Evolutionary conservation across 2,888 invertebrate genomes (phyloP).

Genomic region (Ctena decussata): DNA sequence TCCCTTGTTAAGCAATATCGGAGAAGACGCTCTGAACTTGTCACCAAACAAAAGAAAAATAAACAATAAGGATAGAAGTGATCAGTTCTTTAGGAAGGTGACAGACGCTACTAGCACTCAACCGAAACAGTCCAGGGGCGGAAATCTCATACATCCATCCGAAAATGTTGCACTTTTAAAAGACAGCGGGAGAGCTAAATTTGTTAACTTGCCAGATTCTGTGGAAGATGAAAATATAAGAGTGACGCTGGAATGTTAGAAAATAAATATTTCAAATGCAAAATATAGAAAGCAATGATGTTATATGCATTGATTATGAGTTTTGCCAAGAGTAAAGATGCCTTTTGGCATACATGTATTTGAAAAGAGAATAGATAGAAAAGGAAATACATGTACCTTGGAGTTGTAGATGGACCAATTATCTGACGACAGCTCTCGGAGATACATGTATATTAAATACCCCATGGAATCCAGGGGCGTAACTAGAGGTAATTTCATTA

Average conservation of each 20-base stretch:
- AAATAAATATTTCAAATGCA: too few relatives aligned
- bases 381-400: too few relatives aligned
- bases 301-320: too few relatives aligned
- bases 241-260: slow-evolving; percentile 1
- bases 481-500: too few relatives aligned
- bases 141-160: slow-evolving; percentile 49
- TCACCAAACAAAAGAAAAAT: not conserved
- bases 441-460: too few relatives aligned
- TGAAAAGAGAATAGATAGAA: too few relatives aligned
- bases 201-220: slow-evolving; percentile 25
- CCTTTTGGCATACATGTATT: too few relatives aligned
- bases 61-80: not conserved
- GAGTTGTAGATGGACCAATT: too few relatives aligned
- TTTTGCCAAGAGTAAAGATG: too few relatives aligned
- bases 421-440: too few relatives aligned
- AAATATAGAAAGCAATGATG: too few relatives aligned
- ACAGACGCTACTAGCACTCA: not conserved
- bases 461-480: too few relatives aligned
- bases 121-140: not conserved
- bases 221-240: not conserved
- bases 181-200: slow-evolving; percentile 47
- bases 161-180: slow-evolving; percentile 53
- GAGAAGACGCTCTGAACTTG: not conserved
- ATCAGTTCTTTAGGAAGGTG: not conserved
- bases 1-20: not conserved